Evolutionary conservation across 1,140 invertebrate genomes (phyloP).

Genomic region (Drosophila suzukii): DNA sequence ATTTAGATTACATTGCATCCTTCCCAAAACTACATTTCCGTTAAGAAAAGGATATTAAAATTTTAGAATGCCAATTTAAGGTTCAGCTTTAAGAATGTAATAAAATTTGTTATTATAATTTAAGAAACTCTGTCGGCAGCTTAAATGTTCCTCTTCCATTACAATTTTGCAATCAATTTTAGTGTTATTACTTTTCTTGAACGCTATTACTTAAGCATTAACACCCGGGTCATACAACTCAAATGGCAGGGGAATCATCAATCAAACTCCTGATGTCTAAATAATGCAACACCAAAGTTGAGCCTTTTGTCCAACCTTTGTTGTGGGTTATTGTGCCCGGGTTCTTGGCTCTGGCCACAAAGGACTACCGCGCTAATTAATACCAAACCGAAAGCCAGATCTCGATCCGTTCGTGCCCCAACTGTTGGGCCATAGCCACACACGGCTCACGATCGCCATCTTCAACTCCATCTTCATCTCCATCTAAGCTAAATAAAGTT

Average conservation of each 20-base stretch:
- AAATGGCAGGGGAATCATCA: conserved; percentile 50
- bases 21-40: too few relatives aligned
- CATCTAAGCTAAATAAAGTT: conserved; percentile 81
- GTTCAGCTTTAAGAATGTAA: too few relatives aligned
- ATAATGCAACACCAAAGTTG: conserved; percentile 58
- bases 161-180: not conserved
- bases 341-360: conserved; percentile 45
- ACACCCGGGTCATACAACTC: conserved; percentile 37
- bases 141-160: not conserved
- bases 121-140: not conserved
- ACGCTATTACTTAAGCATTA: conserved; percentile 64
- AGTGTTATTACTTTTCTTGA: conserved; percentile 16
- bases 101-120: too few relatives aligned
- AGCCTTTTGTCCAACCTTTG: conserved; percentile 31
- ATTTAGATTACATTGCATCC: too few relatives aligned
- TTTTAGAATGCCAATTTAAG: too few relatives aligned
- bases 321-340: conserved; percentile 21
- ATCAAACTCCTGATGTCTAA: conserved; percentile 80
- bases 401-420: conserved; percentile 45
- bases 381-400: conserved; percentile 52
- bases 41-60: too few relatives aligned
- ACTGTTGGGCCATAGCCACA: conserved; percentile 38
- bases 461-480: conserved; percentile 30
- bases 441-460: conserved; percentile 43
- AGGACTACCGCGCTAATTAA: conserved; percentile 82